Conservation (phyloP, 2,113 vertebrate genomes). For the Nothocercus julius region DNA sequence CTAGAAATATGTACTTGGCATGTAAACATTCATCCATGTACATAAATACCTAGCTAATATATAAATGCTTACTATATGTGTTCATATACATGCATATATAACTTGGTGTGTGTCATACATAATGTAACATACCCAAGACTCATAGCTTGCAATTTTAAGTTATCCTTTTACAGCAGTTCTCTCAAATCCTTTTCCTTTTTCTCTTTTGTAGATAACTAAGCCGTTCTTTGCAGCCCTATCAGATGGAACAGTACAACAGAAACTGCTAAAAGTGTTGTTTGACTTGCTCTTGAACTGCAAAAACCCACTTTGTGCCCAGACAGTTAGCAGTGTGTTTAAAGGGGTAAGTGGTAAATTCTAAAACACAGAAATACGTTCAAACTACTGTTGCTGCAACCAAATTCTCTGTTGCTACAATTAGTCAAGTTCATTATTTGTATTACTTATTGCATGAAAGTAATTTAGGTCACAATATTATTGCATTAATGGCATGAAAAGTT, state of each 20-base stretch:
- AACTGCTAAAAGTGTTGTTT: slow-evolving; percentile 85
- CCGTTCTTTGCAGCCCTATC: slow-evolving; percentile 86
- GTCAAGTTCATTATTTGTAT: neutral
- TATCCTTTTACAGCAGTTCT: neutral
- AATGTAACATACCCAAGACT: neutral
- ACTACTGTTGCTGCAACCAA: neutral
- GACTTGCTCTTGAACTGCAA: slow-evolving; percentile 86
- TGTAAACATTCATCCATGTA: neutral
- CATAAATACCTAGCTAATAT: neutral
- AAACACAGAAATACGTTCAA: neutral
- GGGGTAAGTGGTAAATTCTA: slow-evolving; percentile 78
- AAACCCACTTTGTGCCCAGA: slow-evolving; percentile 79
- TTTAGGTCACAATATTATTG: neutral
- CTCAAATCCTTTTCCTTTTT: neutral
- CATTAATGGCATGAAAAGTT: neutral
- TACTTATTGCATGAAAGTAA: neutral
- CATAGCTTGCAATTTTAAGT: neutral
- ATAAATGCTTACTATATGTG: neutral
- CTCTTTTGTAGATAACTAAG: slow-evolving; percentile 85
- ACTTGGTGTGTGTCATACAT: neutral
- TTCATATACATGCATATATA: neutral
- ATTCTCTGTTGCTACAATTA: neutral
- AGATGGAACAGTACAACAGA: slow-evolving; percentile 86
- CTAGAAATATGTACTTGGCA: neutral
- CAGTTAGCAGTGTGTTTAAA: slow-evolving; percentile 89